Evolutionary conservation across 2,797 vertebrate species (phyloP).

Genomic region (Gobio occitaniae): DNA sequence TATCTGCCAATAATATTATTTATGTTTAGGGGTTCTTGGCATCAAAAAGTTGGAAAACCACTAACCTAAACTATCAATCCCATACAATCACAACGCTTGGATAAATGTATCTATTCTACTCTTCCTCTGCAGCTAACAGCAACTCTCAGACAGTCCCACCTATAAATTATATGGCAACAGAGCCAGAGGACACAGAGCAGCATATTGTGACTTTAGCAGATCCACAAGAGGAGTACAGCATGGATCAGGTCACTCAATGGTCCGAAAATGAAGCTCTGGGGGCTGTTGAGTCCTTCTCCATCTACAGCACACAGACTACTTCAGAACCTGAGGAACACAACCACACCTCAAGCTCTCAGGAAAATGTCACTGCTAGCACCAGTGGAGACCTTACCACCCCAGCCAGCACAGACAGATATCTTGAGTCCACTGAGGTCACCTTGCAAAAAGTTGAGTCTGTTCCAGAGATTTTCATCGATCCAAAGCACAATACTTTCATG

Average conservation of each 20-base stretch:
- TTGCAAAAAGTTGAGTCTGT: constrained; percentile 56
- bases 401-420: constrained; percentile 50
- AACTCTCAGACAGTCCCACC: constrained; percentile 75
- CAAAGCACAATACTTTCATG: constrained; percentile 43
- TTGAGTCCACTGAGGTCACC: constrained; percentile 39
- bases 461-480: constrained; percentile 57
- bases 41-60: neutral
- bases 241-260: constrained; percentile 66
- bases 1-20: neutral
- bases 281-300: constrained; percentile 77
- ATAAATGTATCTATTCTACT: neutral
- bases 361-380: constrained; percentile 43
- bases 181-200: constrained; percentile 77
- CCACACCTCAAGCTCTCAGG: constrained; percentile 37
- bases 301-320: constrained; percentile 66
- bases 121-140: constrained; percentile 64
- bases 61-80: neutral
- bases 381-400: constrained; percentile 49
- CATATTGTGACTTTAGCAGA: constrained; percentile 82
- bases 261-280: constrained; percentile 81
- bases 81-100: neutral
- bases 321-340: constrained; percentile 49
- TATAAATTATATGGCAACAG: constrained; percentile 70
- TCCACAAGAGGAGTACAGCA: constrained; percentile 78
- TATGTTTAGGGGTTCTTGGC: neutral